Conservation (phyloP, 2,113 vertebrate species). For the Hippocampus abdominalis region DNA sequence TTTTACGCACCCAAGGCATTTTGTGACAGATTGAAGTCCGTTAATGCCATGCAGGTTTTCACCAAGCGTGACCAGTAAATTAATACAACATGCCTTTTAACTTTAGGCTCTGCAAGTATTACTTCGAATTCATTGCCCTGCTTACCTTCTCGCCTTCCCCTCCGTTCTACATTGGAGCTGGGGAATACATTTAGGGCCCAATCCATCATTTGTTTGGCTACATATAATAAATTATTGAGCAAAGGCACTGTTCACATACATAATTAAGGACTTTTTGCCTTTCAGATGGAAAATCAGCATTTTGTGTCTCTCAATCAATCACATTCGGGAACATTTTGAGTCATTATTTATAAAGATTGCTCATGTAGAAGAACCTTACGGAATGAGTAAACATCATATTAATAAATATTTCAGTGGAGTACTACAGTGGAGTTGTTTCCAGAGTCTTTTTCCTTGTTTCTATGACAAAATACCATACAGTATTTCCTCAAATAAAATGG, state of each 20-base stretch:
- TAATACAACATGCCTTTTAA: conserved; percentile 58
- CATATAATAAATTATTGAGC: conserved; percentile 44
- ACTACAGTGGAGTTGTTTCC: not conserved
- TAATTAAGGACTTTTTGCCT: conserved; percentile 32
- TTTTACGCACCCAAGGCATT: conserved; percentile 49
- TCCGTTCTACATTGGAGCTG: conserved; percentile 39
- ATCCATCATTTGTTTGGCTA: conserved; percentile 45
- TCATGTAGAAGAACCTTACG: conserved; percentile 15
- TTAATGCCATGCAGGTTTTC: conserved; percentile 42
- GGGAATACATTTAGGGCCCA: conserved; percentile 39
- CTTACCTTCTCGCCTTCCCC: conserved; percentile 25
- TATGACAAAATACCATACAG: not conserved
- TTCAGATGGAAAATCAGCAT: conserved; percentile 35
- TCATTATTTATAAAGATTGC: conserved; percentile 14
- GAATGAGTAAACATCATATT: conserved; percentile 8
- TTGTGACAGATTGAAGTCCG: conserved; percentile 44
- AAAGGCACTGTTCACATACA: conserved; percentile 48
- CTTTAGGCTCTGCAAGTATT: conserved; percentile 44
- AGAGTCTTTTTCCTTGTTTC: not conserved
- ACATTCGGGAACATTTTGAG: conserved; percentile 15
- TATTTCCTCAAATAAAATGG: not conserved
- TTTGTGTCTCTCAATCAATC: conserved; percentile 32
- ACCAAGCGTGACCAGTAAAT: conserved; percentile 52
- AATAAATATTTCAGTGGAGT: conserved; percentile 5
- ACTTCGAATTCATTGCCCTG: conserved; percentile 42